Percentiles rank a stretch among this genome's conserved stretches.
Conservation (phyloP, 2,888 invertebrate genomes). For the Lagria hirta region DNA sequence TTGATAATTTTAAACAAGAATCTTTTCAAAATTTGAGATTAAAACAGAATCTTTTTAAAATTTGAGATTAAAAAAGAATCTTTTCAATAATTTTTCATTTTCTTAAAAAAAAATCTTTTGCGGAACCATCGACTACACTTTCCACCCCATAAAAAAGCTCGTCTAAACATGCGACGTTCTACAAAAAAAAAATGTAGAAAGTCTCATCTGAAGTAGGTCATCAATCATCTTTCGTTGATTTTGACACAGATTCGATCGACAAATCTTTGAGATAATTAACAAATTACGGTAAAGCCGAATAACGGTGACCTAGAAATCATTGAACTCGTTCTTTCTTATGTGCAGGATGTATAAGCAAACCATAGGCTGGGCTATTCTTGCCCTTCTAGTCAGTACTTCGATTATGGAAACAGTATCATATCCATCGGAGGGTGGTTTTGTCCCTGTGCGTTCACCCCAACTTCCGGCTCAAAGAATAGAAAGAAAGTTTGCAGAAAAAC, state of each 20-base stretch:
- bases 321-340: neutral
- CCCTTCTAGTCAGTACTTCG: conserved; percentile 67
- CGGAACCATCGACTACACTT: too few species aligned
- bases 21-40: too few species aligned
- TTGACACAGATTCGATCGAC: conserved; percentile 9
- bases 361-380: conserved; percentile 70
- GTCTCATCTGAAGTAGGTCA: conserved; percentile 24
- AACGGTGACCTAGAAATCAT: conserved; percentile 32
- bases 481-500: conserved; percentile 85
- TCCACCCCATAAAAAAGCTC: too few species aligned
- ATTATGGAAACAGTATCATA: conserved; percentile 69
- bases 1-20: too few species aligned
- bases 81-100: too few species aligned
- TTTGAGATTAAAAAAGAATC: too few species aligned
- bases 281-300: conserved; percentile 21
- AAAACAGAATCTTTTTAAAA: too few species aligned
- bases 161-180: conserved; percentile 16
- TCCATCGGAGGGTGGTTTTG: conserved; percentile 50
- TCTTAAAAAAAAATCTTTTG: too few species aligned
- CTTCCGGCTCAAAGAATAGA: conserved; percentile 59
- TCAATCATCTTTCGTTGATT: conserved; percentile 6
- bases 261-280: conserved; percentile 13
- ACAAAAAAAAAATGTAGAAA: conserved; percentile 35
- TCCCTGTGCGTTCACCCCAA: conserved; percentile 43
- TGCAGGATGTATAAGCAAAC: conserved; percentile 64